A percentile compares a stretch with the other conserved stretches of the same genome.
These are phyloP conservation scores for Murina feae DNA, from an alignment of 2,113 vertebrate genomes.

Conservation along the genomic window DNA sequence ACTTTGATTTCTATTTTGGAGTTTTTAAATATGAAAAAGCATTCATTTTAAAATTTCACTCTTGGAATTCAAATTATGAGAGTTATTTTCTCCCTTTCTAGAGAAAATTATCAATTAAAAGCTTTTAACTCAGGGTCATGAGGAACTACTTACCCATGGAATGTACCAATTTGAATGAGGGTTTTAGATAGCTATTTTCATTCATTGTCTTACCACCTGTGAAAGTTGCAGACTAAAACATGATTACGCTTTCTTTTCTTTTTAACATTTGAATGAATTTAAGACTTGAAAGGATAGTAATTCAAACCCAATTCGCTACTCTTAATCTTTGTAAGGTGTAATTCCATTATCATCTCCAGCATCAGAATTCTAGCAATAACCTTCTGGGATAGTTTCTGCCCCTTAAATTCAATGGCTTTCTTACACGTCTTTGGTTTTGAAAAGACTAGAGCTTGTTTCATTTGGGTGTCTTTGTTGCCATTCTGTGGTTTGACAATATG, in stretches of 20 bases:
- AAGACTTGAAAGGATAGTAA: conserved; percentile 12
- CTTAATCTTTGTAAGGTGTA: not conserved
- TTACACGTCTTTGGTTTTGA: conserved; percentile 12
- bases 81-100: not conserved
- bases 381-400: not conserved
- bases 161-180: not conserved
- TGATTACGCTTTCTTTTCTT: not conserved
- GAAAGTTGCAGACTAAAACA: conserved; percentile 12
- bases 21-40: conserved; percentile 18
- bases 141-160: not conserved
- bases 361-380: conserved; percentile 41
- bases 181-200: not conserved
- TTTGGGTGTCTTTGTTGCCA: not conserved
- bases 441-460: conserved; percentile 10
- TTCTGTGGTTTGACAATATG: conserved; percentile 15
- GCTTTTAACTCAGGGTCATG: not conserved
- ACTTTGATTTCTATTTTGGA: not conserved
- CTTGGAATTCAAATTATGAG: not conserved
- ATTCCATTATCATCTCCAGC: not conserved
- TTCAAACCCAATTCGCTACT: not conserved
- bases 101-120: conserved; percentile 16
- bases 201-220: not conserved
- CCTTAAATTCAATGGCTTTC: conserved; percentile 6
- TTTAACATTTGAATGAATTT: conserved; percentile 18
- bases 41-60: not conserved